Evolutionary conservation across 2,113 vertebrate species (phyloP).

Genomic region (Falco punctatus): DNA sequence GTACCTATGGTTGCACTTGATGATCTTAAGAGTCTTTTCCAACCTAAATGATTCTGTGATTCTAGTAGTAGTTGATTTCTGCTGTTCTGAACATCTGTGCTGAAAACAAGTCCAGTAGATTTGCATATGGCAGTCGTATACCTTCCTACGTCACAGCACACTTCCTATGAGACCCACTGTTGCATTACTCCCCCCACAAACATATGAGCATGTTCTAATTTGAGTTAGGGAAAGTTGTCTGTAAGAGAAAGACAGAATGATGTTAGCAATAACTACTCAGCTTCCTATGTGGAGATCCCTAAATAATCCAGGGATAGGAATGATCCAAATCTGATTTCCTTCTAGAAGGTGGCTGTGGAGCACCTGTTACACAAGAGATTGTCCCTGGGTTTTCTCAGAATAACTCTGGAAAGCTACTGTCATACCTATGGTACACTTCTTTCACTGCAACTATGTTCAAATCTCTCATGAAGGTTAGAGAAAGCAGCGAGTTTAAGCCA

Average conservation of each 20-base stretch:
- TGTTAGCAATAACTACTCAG: background rate
- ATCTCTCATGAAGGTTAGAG: background rate
- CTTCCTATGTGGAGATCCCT: background rate
- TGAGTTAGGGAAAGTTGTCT: background rate
- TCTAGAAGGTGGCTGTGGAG: background rate
- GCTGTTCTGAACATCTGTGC: background rate
- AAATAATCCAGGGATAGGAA: background rate
- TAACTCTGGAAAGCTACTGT: background rate
- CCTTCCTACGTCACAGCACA: background rate
- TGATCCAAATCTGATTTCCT: background rate
- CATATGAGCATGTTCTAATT: accelerated
- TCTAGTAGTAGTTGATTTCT: background rate
- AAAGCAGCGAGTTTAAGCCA: background rate
- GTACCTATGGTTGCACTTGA: accelerated
- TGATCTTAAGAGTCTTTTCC: background rate
- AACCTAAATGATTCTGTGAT: background rate
- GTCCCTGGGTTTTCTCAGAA: background rate
- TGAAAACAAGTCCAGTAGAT: background rate
- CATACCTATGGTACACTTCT: background rate
- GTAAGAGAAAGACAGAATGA: background rate
- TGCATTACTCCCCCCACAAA: background rate
- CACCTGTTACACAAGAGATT: background rate
- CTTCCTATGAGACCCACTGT: background rate
- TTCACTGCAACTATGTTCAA: background rate
- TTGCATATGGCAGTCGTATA: background rate